Conservation (phyloP, 2,113 vertebrate genomes). For the Typhlomys cinereus region DNA sequence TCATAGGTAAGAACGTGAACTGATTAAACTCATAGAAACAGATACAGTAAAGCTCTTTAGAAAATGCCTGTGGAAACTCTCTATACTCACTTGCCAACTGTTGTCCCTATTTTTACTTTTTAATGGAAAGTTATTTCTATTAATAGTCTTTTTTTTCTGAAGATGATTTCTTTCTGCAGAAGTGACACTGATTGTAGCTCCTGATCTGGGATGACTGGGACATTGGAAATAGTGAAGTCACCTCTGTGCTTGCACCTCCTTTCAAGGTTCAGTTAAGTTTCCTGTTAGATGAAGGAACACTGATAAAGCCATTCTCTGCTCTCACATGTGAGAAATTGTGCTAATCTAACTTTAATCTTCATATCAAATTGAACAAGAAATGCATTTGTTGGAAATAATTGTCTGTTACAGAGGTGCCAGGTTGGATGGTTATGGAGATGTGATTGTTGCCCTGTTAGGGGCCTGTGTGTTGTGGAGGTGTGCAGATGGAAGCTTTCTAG, state of each 20-base stretch:
- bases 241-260: neutral
- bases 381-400: constrained; percentile 76
- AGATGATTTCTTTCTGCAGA: constrained; percentile 40
- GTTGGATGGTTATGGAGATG: constrained; percentile 44
- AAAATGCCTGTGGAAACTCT: constrained; percentile 2
- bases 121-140: constrained; percentile 11
- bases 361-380: constrained; percentile 76
- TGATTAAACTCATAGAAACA: constrained; percentile 32
- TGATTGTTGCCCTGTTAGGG: neutral
- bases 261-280: constrained; percentile 27
- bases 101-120: constrained; percentile 45
- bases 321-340: constrained; percentile 46
- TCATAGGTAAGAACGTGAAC: neutral
- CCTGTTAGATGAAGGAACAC: neutral
- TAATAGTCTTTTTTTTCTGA: neutral
- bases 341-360: constrained; percentile 77
- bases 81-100: neutral
- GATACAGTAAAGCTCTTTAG: no score
- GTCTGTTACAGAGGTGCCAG: constrained; percentile 58
- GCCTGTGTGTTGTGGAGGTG: constrained; percentile 34
- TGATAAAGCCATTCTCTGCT: constrained; percentile 9
- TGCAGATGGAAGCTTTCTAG: constrained; percentile 62
- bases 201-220: neutral
- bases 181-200: neutral
- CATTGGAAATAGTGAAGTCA: neutral